Evolutionary conservation across 1,140 invertebrate species (phyloP), one percentile per base, ranked within the genome.

Genomic region (Schlechtendalia chinensis): DNA sequence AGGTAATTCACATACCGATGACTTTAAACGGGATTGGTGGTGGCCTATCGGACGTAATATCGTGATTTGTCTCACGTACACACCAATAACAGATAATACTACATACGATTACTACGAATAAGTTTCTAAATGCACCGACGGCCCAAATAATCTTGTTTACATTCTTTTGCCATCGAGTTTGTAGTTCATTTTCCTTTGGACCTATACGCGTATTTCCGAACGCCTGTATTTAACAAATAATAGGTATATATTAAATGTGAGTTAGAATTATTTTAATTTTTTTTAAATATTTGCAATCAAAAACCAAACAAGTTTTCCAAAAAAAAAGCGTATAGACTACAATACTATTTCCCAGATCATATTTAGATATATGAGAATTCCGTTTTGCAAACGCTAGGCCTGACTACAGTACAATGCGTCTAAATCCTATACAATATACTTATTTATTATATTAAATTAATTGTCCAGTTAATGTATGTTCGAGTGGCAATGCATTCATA

Each of bases 101-200:
- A 72, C 86, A 84, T 11, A 87, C 80, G 17, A 89, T 83, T 0
- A 89, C 87, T 10, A 88, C 82, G 53, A 89, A 86, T 0, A 87
- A 86, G 82, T 89, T 89, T 45, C 88, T 82, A 6, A 86, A 85
- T 14, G 87, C 88, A 12, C 87, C 86, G 12, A 88, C 84, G 11
- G 88, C 85, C 88, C 87, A 90, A 56, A 88, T 83, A 0, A 87
- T 77, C 84, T 88, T 88, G 56, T 89, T 87, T 17, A 87, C 72
- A n/a, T 86, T 82, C 14, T 82, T 86, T 65, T 88, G 87, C 39
- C 54, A 71, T 1, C 85, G 85, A 12, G 86, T 89, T 75, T 86
- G 59, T n/a, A 84, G 16, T 27, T 88, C 86, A 59, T 88, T 86
- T 0, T 88, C 85, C 19, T 85, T 86, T 0, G 59, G 87, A 86